Conservation (phyloP, 2,797 vertebrate species). For the Cynodonichthys magdalenae region DNA sequence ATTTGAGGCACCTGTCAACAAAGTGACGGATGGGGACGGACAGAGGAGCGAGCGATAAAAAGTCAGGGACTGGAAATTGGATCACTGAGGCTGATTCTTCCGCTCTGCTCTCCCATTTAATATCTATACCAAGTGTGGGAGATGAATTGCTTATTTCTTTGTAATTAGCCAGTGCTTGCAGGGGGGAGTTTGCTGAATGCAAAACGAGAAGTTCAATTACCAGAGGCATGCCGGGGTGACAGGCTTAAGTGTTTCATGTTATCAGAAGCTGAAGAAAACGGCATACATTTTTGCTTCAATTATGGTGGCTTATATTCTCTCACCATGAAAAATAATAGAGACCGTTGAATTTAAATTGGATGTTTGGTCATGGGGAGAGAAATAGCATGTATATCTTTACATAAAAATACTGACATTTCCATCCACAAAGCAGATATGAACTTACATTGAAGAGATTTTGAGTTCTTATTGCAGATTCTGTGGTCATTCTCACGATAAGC, state of each 20-base stretch:
- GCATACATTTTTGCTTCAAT: slow-evolving; percentile 66
- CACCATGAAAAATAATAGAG: slow-evolving; percentile 58
- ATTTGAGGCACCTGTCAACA: slow-evolving; percentile 71
- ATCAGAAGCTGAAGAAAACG: slow-evolving; percentile 59
- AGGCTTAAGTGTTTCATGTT: slow-evolving; percentile 66
- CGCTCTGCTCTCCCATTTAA: slow-evolving; percentile 40
- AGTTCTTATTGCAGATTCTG: slow-evolving; percentile 29
- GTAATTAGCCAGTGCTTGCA: slow-evolving; percentile 70
- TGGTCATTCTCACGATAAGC: slow-evolving; percentile 10
- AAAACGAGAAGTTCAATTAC: slow-evolving; percentile 69
- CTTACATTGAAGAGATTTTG: slow-evolving; percentile 32
- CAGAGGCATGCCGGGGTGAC: slow-evolving; percentile 59
- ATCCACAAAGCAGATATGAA: slow-evolving; percentile 34
- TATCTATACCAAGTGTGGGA: slow-evolving; percentile 55
- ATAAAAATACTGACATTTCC: slow-evolving; percentile 27
- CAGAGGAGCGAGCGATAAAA: slow-evolving; percentile 27
- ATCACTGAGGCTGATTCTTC: slow-evolving; percentile 48
- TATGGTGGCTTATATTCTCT: slow-evolving; percentile 55
- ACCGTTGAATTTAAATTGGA: slow-evolving; percentile 61
- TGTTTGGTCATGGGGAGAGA: slow-evolving; percentile 38
- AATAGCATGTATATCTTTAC: slow-evolving; percentile 37
- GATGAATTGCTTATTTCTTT: slow-evolving; percentile 71
- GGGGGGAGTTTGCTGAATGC: slow-evolving; percentile 62
- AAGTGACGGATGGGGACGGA: slow-evolving; percentile 51
- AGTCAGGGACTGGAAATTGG: slow-evolving; percentile 59